Conservation (phyloP, 2,888 invertebrate genomes). For the Yponomeuta sedellus region DNA sequence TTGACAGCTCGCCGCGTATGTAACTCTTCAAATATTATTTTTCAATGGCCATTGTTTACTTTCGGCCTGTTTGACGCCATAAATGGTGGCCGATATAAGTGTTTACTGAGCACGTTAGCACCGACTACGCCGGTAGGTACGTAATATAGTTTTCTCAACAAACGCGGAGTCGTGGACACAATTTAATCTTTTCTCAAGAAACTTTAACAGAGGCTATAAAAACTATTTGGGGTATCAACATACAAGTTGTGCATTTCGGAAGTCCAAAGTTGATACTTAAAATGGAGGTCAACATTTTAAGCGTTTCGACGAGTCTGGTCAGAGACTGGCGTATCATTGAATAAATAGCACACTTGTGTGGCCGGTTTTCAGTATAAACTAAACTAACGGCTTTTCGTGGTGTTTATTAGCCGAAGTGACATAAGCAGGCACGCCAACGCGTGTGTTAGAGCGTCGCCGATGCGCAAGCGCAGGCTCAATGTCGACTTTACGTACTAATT, state of each 20-base stretch:
- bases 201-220: not conserved
- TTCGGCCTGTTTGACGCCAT: constrained; percentile 33
- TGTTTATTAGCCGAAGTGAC: constrained; percentile 29
- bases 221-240: too few species aligned
- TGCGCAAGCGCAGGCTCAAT: constrained; percentile 32
- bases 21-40: constrained; percentile 32
- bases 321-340: constrained; percentile 4
- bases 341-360: constrained; percentile 15
- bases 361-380: constrained; percentile 18
- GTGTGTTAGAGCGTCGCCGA: constrained; percentile 23
- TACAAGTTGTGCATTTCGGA: not conserved
- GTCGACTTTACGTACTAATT: constrained; percentile 20
- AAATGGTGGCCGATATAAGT: constrained; percentile 30
- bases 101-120: constrained; percentile 26
- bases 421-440: constrained; percentile 34
- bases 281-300: not conserved
- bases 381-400: constrained; percentile 34
- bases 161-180: constrained; percentile 16
- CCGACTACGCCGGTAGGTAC: not conserved
- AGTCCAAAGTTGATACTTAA: not conserved
- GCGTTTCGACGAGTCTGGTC: not conserved
- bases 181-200: not conserved
- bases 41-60: constrained; percentile 26
- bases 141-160: constrained; percentile 6
- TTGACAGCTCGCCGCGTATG: constrained; percentile 29